Conservation (phyloP, 2,113 vertebrate genomes). For the Lampris incognitus region DNA sequence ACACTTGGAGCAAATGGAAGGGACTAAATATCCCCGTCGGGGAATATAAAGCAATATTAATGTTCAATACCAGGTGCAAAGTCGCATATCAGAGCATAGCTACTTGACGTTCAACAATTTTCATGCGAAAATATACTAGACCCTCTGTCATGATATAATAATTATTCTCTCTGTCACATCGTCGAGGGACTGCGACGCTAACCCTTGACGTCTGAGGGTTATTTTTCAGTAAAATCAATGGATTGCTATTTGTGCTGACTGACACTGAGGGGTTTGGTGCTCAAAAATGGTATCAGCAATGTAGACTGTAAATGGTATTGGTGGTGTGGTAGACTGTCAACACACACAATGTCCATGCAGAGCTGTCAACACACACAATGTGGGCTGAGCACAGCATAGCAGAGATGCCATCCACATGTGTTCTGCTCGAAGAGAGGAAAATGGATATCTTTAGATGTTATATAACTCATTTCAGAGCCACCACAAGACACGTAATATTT, state of each 20-base stretch:
- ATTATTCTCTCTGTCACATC: no score
- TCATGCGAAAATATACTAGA: no score
- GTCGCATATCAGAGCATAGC: no score
- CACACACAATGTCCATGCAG: constrained; percentile 21
- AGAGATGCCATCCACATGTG: constrained; percentile 23
- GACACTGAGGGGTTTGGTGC: background rate
- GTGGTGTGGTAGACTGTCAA: constrained; percentile 2
- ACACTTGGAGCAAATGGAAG: no score
- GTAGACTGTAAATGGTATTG: background rate
- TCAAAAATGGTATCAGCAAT: background rate
- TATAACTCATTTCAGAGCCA: constrained; percentile 15
- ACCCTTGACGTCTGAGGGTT: no score
- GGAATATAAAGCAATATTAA: no score
- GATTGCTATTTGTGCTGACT: background rate
- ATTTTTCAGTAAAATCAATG: background rate
- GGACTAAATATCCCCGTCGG: no score
- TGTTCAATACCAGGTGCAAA: no score
- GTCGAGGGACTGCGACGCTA: no score
- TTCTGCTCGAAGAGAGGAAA: constrained; percentile 7
- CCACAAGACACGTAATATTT: background rate
- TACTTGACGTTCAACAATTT: no score
- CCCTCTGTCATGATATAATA: no score
- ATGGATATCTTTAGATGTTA: constrained; percentile 19
- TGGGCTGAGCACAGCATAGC: constrained; percentile 27
- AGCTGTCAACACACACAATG: constrained; percentile 35